These are phyloP conservation scores for Hyphantria cunea DNA, from an alignment of 1,140 invertebrate species.

Conservation along the genomic window DNA sequence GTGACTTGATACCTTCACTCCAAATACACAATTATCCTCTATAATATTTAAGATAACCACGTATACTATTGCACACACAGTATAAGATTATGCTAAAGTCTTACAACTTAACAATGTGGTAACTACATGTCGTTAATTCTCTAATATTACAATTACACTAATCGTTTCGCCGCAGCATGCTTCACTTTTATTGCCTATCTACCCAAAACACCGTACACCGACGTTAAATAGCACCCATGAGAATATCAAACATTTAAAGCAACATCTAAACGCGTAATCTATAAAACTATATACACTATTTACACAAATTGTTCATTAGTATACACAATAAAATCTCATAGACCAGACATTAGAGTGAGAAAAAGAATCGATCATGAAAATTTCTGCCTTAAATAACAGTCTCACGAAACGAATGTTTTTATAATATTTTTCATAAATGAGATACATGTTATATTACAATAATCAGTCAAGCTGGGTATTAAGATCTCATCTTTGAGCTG, in stretches of 20 bases:
- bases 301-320: slow-evolving; percentile 51
- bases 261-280: slow-evolving; percentile 51
- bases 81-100: slow-evolving; percentile 70
- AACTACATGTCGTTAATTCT: slow-evolving; percentile 63
- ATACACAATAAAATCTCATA: slow-evolving; percentile 33
- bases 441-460: slow-evolving; percentile 65
- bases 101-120: slow-evolving; percentile 65
- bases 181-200: slow-evolving; percentile 45
- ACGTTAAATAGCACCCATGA: slow-evolving; percentile 78
- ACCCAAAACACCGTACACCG: slow-evolving; percentile 69
- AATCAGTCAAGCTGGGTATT: slow-evolving; percentile 63
- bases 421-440: slow-evolving; percentile 72
- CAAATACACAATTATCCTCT: slow-evolving; percentile 40
- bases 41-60: slow-evolving; percentile 41
- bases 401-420: slow-evolving; percentile 67
- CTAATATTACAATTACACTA: slow-evolving; percentile 54
- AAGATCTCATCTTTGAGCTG: slow-evolving; percentile 58
- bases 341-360: slow-evolving; percentile 29
- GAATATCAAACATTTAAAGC: slow-evolving; percentile 76
- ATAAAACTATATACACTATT: slow-evolving; percentile 63
- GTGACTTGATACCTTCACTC: slow-evolving; percentile 42
- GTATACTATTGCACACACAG: slow-evolving; percentile 75
- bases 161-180: slow-evolving; percentile 49
- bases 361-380: slow-evolving; percentile 54
- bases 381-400: slow-evolving; percentile 73